Percentiles rank a stretch among this genome's conserved stretches.
These are phyloP conservation scores for Tipula vernalis DNA, from an alignment of 2,888 invertebrate species.

Conservation along the genomic window DNA sequence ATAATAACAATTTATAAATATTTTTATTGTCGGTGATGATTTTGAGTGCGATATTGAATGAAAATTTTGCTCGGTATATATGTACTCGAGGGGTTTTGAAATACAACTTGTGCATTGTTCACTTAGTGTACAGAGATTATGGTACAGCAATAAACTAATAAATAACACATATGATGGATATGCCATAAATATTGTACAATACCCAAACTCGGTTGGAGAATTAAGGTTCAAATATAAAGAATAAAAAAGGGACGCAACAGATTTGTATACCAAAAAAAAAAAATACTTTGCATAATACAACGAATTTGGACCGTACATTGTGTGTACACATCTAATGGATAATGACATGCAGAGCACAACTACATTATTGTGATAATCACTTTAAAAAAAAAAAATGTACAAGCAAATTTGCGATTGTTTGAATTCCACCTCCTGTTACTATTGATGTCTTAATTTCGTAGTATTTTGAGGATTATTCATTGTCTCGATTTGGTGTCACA, in stretches of 20 bases:
- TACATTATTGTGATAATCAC: background rate
- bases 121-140: background rate
- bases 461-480: background rate
- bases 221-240: background rate
- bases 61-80: background rate
- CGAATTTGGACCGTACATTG: background rate
- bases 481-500: background rate
- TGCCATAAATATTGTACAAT: background rate
- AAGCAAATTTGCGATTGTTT: background rate
- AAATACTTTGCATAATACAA: background rate
- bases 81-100: background rate
- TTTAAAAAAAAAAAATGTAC: background rate
- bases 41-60: background rate
- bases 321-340: background rate
- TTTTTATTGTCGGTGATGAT: background rate
- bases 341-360: background rate
- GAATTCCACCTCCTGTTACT: background rate
- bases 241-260: background rate
- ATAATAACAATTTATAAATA: background rate
- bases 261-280: too few species aligned
- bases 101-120: background rate
- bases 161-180: background rate
- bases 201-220: background rate
- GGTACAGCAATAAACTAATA: background rate
- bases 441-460: background rate